phyloP scores from a whole-genome alignment of 2,113 vertebrate genomes.

The Heterocephalus glaber region DNA sequence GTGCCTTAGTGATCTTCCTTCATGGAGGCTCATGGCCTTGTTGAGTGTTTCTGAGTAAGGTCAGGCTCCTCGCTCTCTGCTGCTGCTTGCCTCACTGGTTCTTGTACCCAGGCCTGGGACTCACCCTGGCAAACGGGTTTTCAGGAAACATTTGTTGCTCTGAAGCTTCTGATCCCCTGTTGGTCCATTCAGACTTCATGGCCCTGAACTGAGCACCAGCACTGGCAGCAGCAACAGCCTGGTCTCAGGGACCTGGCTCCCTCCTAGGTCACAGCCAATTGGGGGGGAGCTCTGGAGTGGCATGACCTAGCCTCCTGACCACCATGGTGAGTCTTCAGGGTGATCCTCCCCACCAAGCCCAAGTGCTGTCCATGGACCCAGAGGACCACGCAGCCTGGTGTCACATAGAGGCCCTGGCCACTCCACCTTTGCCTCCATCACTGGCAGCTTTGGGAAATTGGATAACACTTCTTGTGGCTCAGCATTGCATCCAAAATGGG shows the following conservation, averaged over 20 bases:
- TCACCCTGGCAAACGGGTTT: background rate
- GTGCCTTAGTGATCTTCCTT: background rate
- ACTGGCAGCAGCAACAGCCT: too few species aligned
- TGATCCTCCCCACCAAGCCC: background rate
- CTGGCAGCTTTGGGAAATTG: background rate
- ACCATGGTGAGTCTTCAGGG: background rate
- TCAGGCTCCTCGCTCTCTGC: background rate
- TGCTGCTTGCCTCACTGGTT: background rate
- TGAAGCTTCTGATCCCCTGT: background rate
- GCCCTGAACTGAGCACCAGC: too few species aligned
- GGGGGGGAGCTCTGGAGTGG: background rate
- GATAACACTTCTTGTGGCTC: background rate
- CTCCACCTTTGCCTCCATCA: background rate
- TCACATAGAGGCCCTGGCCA: too few species aligned
- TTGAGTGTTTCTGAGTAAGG: background rate
- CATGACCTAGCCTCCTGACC: background rate
- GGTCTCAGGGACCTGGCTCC: too few species aligned
- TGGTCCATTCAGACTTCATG: accelerated
- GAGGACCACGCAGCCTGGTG: background rate
- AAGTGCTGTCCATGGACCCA: background rate
- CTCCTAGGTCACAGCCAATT: background rate
- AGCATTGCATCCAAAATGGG: background rate
- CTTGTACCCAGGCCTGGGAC: background rate
- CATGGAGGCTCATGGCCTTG: too few species aligned
- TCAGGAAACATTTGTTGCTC: background rate